phyloP scores from a whole-genome alignment of 1,140 invertebrate genomes.

The Drosophila saltans region DNA sequence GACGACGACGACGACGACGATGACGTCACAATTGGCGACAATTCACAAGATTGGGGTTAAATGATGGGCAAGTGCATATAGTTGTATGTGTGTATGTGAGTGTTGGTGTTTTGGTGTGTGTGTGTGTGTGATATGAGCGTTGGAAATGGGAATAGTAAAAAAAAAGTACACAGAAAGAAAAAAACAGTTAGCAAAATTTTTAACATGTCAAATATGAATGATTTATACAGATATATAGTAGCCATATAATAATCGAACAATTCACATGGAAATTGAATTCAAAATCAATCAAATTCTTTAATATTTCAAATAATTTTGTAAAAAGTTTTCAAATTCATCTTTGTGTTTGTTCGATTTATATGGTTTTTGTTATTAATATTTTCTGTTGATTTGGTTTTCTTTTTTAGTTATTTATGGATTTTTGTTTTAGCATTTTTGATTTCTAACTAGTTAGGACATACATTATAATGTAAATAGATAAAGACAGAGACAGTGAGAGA shows the following conservation, averaged over 20 bases:
- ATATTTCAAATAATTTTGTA: too few species aligned
- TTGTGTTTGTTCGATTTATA: slow-evolving; percentile 8
- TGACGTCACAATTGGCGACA: slow-evolving; percentile 71
- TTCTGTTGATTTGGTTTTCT: background rate
- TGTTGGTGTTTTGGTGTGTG: slow-evolving; percentile 10
- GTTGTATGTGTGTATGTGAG: slow-evolving; percentile 26
- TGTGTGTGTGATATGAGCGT: slow-evolving; percentile 41
- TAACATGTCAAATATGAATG: slow-evolving; percentile 56
- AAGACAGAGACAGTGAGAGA: background rate
- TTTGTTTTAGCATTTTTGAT: slow-evolving; percentile 7
- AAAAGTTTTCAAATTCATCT: background rate
- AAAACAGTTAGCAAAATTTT: slow-evolving; percentile 73
- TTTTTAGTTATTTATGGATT: slow-evolving; percentile 7
- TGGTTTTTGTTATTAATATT: slow-evolving; percentile 2
- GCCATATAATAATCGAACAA: slow-evolving; percentile 52
- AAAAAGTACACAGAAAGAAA: slow-evolving; percentile 77
- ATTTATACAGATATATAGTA: slow-evolving; percentile 51
- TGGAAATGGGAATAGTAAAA: slow-evolving; percentile 65
- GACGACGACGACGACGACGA: slow-evolving; percentile 28
- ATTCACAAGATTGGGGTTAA: slow-evolving; percentile 58
- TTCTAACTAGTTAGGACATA: slow-evolving; percentile 31
- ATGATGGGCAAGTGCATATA: slow-evolving; percentile 54
- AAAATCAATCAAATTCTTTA: too few species aligned
- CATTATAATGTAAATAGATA: slow-evolving; percentile 3
- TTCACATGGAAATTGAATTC: too few species aligned